Percentiles rank a stretch among this genome's conserved stretches.
phyloP scores from a whole-genome alignment of 2,113 vertebrate genomes.

The Todiramphus chloris region DNA sequence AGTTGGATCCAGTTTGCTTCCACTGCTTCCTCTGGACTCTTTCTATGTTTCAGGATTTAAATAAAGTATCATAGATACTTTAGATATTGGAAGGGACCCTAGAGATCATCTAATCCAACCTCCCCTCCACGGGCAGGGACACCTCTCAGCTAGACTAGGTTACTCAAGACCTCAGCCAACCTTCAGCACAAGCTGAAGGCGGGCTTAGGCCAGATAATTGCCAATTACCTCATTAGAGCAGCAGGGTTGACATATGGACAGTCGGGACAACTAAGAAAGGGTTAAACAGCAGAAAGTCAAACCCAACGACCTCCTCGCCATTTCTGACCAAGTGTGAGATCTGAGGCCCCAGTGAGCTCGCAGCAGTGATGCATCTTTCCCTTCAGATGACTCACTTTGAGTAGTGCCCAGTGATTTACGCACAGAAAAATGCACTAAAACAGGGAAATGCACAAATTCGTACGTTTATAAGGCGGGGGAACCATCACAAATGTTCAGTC shows the following conservation, averaged over 20 bases:
- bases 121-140: too few relatives aligned
- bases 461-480: background rate
- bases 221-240: background rate
- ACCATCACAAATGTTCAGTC: background rate
- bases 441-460: background rate
- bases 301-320: background rate
- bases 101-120: too few relatives aligned
- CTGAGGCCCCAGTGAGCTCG: background rate
- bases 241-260: background rate
- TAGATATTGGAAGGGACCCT: too few relatives aligned
- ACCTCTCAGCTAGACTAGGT: too few relatives aligned
- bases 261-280: background rate
- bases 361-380: slow-evolving; percentile 31
- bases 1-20: background rate
- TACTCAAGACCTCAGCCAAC: too few relatives aligned
- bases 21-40: background rate
- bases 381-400: slow-evolving; percentile 36
- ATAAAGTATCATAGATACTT: background rate
- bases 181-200: background rate
- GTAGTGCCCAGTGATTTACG: background rate
- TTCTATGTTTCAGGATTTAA: background rate
- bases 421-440: slow-evolving; percentile 5
- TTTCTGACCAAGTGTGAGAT: background rate
- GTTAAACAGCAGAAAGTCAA: background rate
- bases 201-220: background rate